Base-by-base conservation (phyloP, 2,888 invertebrate genomes). In the Noctua janthe region DNA sequence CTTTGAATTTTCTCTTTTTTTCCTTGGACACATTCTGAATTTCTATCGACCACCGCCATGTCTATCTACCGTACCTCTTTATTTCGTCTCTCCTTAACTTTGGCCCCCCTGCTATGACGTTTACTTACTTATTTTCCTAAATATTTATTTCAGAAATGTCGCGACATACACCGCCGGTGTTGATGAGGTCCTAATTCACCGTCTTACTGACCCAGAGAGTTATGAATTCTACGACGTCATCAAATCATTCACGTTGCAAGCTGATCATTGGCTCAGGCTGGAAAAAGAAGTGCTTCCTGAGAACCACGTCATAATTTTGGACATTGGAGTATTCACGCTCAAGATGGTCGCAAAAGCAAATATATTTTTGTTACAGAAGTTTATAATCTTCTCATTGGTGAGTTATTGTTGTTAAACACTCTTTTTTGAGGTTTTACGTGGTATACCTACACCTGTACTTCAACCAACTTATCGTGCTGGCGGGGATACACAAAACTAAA, bases 291-390 rank as follows among this genome's bases (percentile, higher is more conserved):
- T 89, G 29, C 88, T 94, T 7, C 93, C 96, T 0, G 92, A 95
- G 35, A 94, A 93, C 1, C 96, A 97, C 66, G 91, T 95, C n/a
- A 84, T 96, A 0, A 88, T 97, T 1, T 13, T 96, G 7, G 97
- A 97, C 67, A 91, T 96, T 62, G 93, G 94, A 64, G 90, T 92
- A 66, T 93, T 92, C 78, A 91, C 94, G 0, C 83, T 97, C 2
- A 94, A 90, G 72, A 90, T 97, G 29, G 79, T 96, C 0, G 90
- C 96, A 0, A 96, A 93, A 91, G 74, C 91, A 62, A 96, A 97
- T 77, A 83, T 97, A 17, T 94, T 96, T 90, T 94, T 90, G 86
- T 93, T 95, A 35, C 95, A 95, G 80, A 95, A 95, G 86, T 95
- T 95, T 67, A 23, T 95, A 2, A 51, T 94, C 3, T 96, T 86